Conservation (phyloP, 2,888 invertebrate genomes). For the Coleophora flavipennella region DNA sequence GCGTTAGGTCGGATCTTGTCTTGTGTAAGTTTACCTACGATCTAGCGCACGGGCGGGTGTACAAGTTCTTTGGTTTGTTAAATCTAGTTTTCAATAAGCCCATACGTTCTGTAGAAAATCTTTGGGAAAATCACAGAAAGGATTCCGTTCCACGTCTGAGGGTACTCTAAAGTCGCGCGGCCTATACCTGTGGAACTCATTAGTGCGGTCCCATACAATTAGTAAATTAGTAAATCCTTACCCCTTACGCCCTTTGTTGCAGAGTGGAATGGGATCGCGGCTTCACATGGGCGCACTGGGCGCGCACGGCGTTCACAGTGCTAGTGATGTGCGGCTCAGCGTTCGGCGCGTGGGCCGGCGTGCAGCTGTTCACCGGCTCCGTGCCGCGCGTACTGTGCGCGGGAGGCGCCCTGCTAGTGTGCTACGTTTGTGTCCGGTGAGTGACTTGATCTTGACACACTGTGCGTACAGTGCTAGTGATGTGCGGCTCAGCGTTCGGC, state of each 20-base stretch:
- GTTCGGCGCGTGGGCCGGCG: conserved; percentile 84
- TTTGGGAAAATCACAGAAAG: too few relatives aligned
- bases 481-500: conserved; percentile 59
- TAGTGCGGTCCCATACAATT: too few relatives aligned
- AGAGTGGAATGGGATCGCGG: conserved; percentile 88
- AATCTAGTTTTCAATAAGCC: too few relatives aligned
- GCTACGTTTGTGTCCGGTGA: conserved; percentile 87
- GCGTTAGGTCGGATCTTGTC: too few relatives aligned
- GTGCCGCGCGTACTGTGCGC: conserved; percentile 85
- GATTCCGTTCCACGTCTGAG: too few relatives aligned
- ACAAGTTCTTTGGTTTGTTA: too few relatives aligned
- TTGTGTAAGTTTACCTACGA: too few relatives aligned
- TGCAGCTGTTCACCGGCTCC: conserved; percentile 84
- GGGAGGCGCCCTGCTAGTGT: conserved; percentile 85
- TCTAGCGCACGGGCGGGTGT: too few relatives aligned
- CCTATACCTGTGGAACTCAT: too few relatives aligned
- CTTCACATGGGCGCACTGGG: conserved; percentile 87
- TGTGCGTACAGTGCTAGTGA: conserved; percentile 36
- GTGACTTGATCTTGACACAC: conserved; percentile 41
- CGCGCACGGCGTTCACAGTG: conserved; percentile 85
- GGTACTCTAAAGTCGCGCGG: too few relatives aligned
- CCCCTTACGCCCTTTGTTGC: conserved; percentile 2
- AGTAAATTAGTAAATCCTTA: too few relatives aligned
- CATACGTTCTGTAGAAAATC: too few relatives aligned
- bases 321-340: conserved; percentile 84